Base-by-base conservation (phyloP, 2,888 invertebrate genomes). In the Dyspetes luteomarginatus region DNA sequence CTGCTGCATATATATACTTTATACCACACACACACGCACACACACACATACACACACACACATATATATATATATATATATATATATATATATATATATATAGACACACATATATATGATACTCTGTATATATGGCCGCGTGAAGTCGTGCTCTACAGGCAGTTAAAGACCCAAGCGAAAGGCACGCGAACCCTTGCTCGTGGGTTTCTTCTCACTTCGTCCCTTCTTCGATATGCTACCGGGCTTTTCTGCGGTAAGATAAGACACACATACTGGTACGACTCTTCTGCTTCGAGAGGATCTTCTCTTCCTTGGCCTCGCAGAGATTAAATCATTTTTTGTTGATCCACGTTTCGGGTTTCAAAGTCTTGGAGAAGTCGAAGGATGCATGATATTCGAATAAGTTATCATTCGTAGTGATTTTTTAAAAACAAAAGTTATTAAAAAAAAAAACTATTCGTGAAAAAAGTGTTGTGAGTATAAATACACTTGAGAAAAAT, bases 91-190 rank as follows among this genome's bases (percentile, higher is more conserved):
- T 19, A 15, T 22, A 9, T 52, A 5, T 43, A 26, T 17, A n/a
- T 36, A 12, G 15, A 45, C 15, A 45, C 17, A 48, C 1, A 15
- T 26, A 28, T 45, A 24, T 24, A 9, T 36, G 15, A 2, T 9
- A 58, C 7, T 28, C 3, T 56, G 36, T 24, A 7, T 60, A 12
- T 52, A 52, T 24, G 30, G 1, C 12, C 26, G 24, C 36, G 50
- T 72, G 56, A 67, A 78, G 82, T 82, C 78, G 83, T 82, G 79
- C 79, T 71, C 82, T 81, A 83, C 85, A 82, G 82, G 81, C 83
- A 69, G 80, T 83, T 84, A 84, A 83, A 83, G 83, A 85, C 73
- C 79, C 78, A 73, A 43, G 56, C 62, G 72, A 78, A 67, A 78
- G 80, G 82, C 85, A 83, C 85, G 86, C 83, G 79, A 86, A 69